Evolutionary conservation across 1,140 invertebrate species (phyloP).

Genomic region (Cataglyphis hispanica): DNA sequence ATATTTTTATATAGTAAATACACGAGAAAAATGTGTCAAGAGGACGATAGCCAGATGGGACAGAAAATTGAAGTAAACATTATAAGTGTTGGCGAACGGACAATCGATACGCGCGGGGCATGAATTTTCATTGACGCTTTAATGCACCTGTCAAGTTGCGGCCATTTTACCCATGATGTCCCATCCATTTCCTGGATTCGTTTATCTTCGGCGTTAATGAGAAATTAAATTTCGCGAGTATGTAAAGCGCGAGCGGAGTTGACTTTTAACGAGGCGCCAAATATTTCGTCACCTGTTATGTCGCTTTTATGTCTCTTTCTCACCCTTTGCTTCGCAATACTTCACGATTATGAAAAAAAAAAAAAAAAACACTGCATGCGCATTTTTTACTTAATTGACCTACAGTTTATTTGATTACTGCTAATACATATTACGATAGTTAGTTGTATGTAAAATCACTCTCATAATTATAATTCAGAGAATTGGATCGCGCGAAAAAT

Average conservation of each 20-base stretch:
- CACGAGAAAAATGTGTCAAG: not conserved
- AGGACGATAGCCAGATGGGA: no score
- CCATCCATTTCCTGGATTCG: not conserved
- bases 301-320: not conserved
- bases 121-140: constrained; percentile 22
- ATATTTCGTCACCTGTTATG: not conserved
- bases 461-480: constrained; percentile 17
- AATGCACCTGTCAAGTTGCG: not conserved
- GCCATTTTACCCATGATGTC: not conserved
- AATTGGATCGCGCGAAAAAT: constrained; percentile 10
- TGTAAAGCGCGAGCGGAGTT: not conserved
- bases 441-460: constrained; percentile 38
- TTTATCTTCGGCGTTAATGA: constrained; percentile 32
- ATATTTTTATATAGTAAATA: not conserved
- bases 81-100: not conserved
- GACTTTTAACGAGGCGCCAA: not conserved
- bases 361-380: not conserved
- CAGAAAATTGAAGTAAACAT: not conserved
- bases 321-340: not conserved
- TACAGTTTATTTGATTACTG: constrained; percentile 23
- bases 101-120: not conserved
- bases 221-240: not conserved
- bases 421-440: constrained; percentile 12
- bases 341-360: constrained; percentile 16
- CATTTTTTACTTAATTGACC: constrained; percentile 19